phyloP scores from a whole-genome alignment of 1,140 invertebrate genomes.

The Drusus annulatus region DNA sequence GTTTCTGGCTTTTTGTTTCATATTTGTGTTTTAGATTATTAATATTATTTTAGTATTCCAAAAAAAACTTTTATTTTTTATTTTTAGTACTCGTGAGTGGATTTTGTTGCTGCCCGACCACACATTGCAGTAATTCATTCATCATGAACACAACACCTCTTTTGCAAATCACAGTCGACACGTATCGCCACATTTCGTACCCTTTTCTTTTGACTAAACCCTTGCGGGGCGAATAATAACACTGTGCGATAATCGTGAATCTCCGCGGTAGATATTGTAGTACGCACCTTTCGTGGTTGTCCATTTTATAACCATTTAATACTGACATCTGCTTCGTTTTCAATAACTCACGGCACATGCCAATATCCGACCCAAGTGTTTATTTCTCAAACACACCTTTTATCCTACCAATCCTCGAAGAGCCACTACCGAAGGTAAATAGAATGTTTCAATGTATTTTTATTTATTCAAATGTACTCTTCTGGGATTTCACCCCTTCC shows the following conservation, averaged over 20 bases:
- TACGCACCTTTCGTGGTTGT: not conserved
- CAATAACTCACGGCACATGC: constrained; percentile 51
- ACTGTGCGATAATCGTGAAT: not conserved
- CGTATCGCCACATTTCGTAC: not conserved
- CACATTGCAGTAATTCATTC: constrained; percentile 1
- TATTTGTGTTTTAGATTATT: no score
- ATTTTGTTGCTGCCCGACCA: not conserved
- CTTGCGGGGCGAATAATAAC: constrained; percentile 3
- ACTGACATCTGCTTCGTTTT: constrained; percentile 40
- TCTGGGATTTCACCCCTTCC: constrained; percentile 49
- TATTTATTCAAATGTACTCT: constrained; percentile 49
- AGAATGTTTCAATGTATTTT: constrained; percentile 44
- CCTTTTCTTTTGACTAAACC: constrained; percentile 31
- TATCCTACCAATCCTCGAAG: constrained; percentile 40
- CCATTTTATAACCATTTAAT: constrained; percentile 41
- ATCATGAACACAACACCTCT: not conserved
- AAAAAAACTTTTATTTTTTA: not conserved
- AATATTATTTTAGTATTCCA: no score
- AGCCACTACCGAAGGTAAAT: constrained; percentile 54
- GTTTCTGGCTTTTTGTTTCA: no score
- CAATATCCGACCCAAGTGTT: constrained; percentile 45
- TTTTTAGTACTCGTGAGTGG: not conserved
- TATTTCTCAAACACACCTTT: constrained; percentile 46
- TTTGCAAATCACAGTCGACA: not conserved
- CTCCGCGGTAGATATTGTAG: not conserved